phyloP scores from a whole-genome alignment of 1,140 invertebrate species.

The Arctopsyche grandis region DNA sequence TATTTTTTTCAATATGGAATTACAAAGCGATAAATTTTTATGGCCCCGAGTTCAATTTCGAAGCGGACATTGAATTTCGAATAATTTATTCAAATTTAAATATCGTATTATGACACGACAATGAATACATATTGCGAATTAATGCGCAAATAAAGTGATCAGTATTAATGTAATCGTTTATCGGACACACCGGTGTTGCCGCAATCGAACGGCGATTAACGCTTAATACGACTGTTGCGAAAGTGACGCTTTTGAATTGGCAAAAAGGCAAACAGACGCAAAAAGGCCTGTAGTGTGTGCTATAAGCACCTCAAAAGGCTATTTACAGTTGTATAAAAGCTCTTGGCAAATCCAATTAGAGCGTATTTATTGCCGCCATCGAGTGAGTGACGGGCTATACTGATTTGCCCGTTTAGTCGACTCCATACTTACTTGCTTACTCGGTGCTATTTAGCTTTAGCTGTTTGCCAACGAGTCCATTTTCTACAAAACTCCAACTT shows the following conservation, averaged over 20 bases:
- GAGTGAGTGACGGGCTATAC: background rate
- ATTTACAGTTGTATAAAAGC: constrained; percentile 4
- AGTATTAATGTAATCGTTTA: constrained; percentile 1
- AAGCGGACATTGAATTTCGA: background rate
- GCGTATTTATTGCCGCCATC: constrained; percentile 38
- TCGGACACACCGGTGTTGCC: background rate
- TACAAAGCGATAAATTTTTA: background rate
- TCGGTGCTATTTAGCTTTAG: background rate
- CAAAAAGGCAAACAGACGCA: too few relatives aligned
- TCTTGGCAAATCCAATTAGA: constrained; percentile 35
- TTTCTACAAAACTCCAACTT: background rate
- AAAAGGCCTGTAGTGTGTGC: too few relatives aligned
- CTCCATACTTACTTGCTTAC: background rate
- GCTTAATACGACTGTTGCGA: too few relatives aligned
- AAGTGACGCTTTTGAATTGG: too few relatives aligned
- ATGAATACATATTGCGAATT: constrained; percentile 17
- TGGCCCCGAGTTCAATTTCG: background rate
- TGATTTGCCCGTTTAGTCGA: background rate
- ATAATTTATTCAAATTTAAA: background rate
- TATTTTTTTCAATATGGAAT: background rate
- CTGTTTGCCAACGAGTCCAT: background rate
- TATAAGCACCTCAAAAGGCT: background rate
- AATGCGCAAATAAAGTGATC: constrained; percentile 16
- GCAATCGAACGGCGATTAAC: background rate
- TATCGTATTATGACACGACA: background rate